Evolutionary conservation across 2,888 invertebrate genomes (phyloP), one percentile per base, ranked within the genome.

Genomic region (Lasioglossum lativentre): DNA sequence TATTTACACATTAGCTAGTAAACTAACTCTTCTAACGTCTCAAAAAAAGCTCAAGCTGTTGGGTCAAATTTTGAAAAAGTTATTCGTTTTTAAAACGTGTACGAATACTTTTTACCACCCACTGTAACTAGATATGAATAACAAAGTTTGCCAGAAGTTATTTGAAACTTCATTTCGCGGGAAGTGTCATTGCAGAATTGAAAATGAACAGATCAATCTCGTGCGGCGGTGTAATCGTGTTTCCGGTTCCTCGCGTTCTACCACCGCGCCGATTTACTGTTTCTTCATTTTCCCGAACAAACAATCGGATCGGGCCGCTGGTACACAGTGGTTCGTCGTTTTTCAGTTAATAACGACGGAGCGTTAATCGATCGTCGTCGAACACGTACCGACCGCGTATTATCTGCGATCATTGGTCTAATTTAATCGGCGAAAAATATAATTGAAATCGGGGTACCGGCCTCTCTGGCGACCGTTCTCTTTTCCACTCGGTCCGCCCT

Each of bases 391-490:
- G 47, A 19, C 38, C 73, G 30, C 79, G 78, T 73, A 78, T 85
- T 80, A 82, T 78, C 81, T 78, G 66, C 66, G 73, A 78, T 86
- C 78, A 56, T 73, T 52, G 14, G 59, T 45, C 56, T 75, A 78
- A 86, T 86, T 78, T 79, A 81, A 86, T 81, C 78, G 70, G 75
- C 77, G 80, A 59, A 68, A 85, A 84, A 83, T 83, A 80, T 86
- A 86, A 86, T 86, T 86, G 86, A 86, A 86, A 78, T 78, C 81
- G 81, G 68, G n/a, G n/a, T n/a, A 30, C 38, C 40, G 8, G 8
- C 47, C 23, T 19, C 8, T 14, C 63, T 5, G 16, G 19, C 75
- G 52, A 47, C 40, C 63, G 63, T 63, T 70, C 38, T 5, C 30
- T 77, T 40, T n/a, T 52, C 23, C 38, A 2, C 40, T 27, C 34